phyloP scores from a whole-genome alignment of 2,113 vertebrate species.

The Calonectris borealis region DNA sequence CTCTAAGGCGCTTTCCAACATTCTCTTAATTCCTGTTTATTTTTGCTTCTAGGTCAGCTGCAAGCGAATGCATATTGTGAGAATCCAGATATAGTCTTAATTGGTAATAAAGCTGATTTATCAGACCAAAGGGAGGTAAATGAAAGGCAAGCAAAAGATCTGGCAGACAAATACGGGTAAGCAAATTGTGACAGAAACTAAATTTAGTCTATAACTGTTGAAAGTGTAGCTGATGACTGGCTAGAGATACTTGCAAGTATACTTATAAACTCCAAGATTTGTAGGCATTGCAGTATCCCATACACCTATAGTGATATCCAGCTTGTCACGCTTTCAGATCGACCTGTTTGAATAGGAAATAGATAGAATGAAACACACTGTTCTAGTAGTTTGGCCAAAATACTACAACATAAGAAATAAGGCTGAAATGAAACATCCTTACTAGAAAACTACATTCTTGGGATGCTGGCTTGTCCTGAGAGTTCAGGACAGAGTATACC shows the following conservation, averaged over 20 bases:
- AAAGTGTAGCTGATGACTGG: background rate
- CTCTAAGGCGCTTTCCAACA: background rate
- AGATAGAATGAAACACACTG: background rate
- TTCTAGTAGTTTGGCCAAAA: background rate
- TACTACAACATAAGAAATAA: background rate
- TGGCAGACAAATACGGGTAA: constrained; percentile 93
- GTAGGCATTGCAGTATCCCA: background rate
- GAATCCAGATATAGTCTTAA: constrained; percentile 93
- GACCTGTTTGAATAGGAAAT: background rate
- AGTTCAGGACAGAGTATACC: background rate
- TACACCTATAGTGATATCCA: no score
- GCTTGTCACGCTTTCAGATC: background rate
- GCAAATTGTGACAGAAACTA: background rate
- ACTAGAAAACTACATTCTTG: background rate
- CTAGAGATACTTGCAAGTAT: background rate
- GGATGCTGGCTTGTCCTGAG: background rate
- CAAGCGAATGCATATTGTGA: constrained; percentile 97
- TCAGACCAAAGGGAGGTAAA: constrained; percentile 92
- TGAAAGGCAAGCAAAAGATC: constrained; percentile 90
- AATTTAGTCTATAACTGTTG: background rate
- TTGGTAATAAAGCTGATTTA: constrained; percentile 93
- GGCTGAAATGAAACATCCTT: background rate
- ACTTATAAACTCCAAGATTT: background rate
- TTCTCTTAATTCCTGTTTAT: background rate
- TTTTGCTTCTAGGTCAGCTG: constrained; percentile 81